Percentiles rank a stretch among this genome's conserved stretches.
Conservation (phyloP, 2,797 vertebrate genomes). For the Petrocephalus sullivani region DNA sequence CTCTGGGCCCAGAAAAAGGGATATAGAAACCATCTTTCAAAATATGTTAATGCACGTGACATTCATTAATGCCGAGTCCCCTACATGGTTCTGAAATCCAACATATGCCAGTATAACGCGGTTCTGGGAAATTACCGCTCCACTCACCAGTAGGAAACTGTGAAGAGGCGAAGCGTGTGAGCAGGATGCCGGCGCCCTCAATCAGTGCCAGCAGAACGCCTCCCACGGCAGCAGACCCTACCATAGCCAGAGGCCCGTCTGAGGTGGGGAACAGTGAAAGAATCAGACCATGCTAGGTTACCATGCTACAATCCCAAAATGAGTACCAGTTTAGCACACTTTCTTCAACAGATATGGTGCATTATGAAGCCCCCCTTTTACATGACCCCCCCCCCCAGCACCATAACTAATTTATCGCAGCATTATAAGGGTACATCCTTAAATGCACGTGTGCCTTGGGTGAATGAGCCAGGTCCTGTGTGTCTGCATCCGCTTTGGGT, state of each 20-base stretch:
- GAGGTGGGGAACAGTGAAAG: background rate
- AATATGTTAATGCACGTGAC: background rate
- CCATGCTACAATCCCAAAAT: background rate
- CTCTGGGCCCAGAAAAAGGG: background rate
- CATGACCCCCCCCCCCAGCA: background rate
- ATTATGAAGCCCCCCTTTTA: background rate
- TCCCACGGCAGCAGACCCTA: constrained; percentile 92
- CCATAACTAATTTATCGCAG: background rate
- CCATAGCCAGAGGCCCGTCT: constrained; percentile 94
- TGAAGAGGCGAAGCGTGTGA: constrained; percentile 88
- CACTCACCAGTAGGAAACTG: constrained; percentile 86
- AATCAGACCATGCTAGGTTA: background rate
- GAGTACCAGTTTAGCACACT: background rate
- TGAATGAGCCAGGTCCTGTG: background rate
- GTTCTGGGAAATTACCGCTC: background rate
- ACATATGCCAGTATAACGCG: background rate
- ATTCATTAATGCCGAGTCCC: background rate
- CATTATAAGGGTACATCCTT: background rate
- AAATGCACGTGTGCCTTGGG: background rate
- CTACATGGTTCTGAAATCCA: background rate
- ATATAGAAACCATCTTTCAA: background rate
- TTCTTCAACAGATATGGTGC: background rate
- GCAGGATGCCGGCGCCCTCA: constrained; percentile 89
- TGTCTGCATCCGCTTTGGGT: background rate
- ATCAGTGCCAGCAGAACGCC: constrained; percentile 92